Evolutionary conservation across 2,797 vertebrate genomes (phyloP).

Genomic region (Sebastes steindachneri): DNA sequence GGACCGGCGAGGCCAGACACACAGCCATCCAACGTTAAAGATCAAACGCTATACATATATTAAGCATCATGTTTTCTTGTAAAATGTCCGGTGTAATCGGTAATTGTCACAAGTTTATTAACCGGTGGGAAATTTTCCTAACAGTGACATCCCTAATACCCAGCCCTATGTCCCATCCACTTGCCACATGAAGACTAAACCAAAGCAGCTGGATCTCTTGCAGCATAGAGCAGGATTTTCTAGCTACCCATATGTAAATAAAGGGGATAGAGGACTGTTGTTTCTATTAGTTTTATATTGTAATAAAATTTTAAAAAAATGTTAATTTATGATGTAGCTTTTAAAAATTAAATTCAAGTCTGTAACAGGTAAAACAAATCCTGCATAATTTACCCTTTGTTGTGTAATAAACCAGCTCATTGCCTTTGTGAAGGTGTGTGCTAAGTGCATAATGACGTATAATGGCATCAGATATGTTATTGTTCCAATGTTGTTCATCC

Average conservation of each 20-base stretch:
- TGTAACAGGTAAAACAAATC: neutral
- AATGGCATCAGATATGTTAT: too few species aligned
- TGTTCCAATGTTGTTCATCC: too few species aligned
- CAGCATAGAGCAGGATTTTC: neutral
- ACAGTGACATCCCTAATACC: neutral
- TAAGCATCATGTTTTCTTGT: too few species aligned
- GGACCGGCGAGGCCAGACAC: too few species aligned
- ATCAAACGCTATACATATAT: too few species aligned
- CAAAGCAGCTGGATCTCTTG: conserved; percentile 6
- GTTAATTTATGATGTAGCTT: neutral
- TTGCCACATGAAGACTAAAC: neutral
- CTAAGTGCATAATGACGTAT: too few species aligned
- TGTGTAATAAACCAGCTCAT: conserved; percentile 41
- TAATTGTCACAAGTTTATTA: too few species aligned
- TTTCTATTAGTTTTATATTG: conserved; percentile 28
- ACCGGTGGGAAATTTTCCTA: too few species aligned
- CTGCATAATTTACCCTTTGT: neutral
- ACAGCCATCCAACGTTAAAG: too few species aligned
- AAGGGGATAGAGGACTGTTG: neutral
- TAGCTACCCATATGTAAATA: conserved; percentile 5
- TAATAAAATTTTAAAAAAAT: neutral
- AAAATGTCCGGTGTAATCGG: too few species aligned
- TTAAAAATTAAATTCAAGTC: neutral
- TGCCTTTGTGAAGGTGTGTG: neutral
- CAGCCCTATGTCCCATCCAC: neutral